These are phyloP conservation scores for Malaclemys terrapin DNA, from an alignment of 2,113 vertebrate species.

Conservation along the genomic window DNA sequence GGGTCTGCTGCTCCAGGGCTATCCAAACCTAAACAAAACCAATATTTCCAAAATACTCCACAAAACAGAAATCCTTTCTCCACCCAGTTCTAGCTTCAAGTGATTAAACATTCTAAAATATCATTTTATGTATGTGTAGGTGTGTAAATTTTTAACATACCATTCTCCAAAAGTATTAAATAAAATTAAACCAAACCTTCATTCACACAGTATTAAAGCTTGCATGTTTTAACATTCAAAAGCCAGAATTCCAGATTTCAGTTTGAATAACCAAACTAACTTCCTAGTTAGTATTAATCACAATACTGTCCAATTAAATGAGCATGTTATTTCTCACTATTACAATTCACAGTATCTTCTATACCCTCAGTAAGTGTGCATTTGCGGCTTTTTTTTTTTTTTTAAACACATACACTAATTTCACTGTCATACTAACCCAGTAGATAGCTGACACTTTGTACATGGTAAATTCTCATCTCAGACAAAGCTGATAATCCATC, in stretches of 20 bases:
- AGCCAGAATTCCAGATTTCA: neutral
- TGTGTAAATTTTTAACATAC: neutral
- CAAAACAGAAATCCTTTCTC: neutral
- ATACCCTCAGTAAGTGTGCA: neutral
- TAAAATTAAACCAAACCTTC: neutral
- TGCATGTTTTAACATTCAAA: neutral
- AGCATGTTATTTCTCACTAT: neutral
- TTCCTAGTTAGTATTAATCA: neutral
- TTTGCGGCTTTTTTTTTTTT: neutral
- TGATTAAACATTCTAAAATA: neutral
- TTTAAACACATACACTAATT: neutral
- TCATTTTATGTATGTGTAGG: neutral
- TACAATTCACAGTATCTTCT: neutral
- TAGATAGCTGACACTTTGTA: neutral
- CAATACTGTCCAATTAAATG: neutral
- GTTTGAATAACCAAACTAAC: neutral
- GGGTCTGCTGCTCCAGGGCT: neutral
- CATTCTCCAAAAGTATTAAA: neutral
- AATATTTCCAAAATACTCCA: neutral
- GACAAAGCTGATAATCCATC: neutral
- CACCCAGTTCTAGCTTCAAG: neutral
- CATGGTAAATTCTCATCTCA: neutral
- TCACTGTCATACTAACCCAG: neutral
- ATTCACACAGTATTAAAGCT: neutral
- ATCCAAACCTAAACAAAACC: neutral